Percentiles rank a stretch among this genome's conserved stretches.
These are phyloP conservation scores for Erinaceus europaeus DNA, from an alignment of 2,113 vertebrate genomes.

Conservation along the genomic window DNA sequence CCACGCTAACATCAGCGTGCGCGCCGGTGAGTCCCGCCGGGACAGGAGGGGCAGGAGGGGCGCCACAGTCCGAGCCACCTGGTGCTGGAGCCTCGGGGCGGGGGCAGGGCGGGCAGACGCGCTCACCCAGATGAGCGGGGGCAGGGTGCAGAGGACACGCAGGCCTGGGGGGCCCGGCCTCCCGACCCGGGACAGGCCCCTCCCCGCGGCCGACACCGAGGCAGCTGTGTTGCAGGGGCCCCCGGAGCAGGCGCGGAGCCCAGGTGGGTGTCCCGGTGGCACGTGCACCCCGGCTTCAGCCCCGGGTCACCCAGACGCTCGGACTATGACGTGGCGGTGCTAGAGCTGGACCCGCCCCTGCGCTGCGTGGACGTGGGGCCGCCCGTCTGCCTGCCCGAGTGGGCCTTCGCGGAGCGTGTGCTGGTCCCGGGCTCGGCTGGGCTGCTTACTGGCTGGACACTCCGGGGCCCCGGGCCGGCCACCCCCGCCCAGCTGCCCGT, in stretches of 20 bases:
- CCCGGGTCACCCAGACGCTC: slow-evolving; percentile 70
- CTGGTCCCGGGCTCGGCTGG: slow-evolving; percentile 83
- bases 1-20: not conserved
- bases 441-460: slow-evolving; percentile 68
- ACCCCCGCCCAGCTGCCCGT: slow-evolving; percentile 1
- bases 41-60: not conserved
- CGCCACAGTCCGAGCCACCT: not conserved
- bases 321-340: slow-evolving; percentile 85
- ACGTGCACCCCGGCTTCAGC: slow-evolving; percentile 82
- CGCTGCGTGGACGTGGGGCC: slow-evolving; percentile 74
- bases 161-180: too few relatives aligned
- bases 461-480: not conserved
- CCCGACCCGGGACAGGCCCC: too few relatives aligned
- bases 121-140: too few relatives aligned
- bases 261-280: slow-evolving; percentile 49
- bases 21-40: not conserved
- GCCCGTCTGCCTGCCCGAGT: slow-evolving; percentile 87
- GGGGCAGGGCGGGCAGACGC: too few relatives aligned
- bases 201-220: too few relatives aligned
- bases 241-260: not conserved
- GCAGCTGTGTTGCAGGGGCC: not conserved
- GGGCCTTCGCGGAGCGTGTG: slow-evolving; percentile 89
- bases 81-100: not conserved
- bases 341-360: slow-evolving; percentile 79
- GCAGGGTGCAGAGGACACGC: too few relatives aligned